Conservation (phyloP, 2,113 vertebrate species). For the Holacanthus passer region DNA sequence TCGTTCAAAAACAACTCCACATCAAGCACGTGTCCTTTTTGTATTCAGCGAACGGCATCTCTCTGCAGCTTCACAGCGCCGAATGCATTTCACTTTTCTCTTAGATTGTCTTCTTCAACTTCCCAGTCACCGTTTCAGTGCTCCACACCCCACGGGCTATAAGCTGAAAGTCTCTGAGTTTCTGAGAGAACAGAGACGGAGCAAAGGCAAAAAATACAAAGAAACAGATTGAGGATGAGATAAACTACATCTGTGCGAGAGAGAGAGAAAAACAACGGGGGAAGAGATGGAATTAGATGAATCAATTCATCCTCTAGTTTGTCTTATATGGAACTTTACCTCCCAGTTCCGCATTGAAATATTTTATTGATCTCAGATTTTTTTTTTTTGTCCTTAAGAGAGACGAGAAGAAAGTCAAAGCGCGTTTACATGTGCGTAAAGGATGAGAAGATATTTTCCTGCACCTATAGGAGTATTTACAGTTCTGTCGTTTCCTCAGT, state of each 20-base stretch:
- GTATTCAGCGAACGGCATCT: slow-evolving; percentile 19
- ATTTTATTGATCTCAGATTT: background rate
- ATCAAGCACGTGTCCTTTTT: background rate
- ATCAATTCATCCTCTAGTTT: slow-evolving; percentile 10
- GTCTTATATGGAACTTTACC: background rate
- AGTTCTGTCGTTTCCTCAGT: background rate
- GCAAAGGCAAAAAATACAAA: slow-evolving; percentile 2
- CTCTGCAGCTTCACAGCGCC: slow-evolving; percentile 18
- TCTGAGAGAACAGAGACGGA: background rate
- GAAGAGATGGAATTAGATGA: slow-evolving; percentile 20
- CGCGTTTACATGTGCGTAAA: background rate
- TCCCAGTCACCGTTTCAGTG: slow-evolving; percentile 22
- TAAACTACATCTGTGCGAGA: background rate
- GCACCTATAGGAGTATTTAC: background rate
- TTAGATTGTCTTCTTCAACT: slow-evolving; percentile 22
- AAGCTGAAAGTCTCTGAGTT: slow-evolving; percentile 1
- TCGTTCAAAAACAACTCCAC: background rate
- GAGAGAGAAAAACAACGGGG: slow-evolving; percentile 19
- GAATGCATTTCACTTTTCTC: slow-evolving; percentile 21
- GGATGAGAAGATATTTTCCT: background rate
- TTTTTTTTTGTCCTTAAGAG: background rate
- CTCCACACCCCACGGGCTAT: slow-evolving; percentile 17
- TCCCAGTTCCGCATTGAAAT: background rate
- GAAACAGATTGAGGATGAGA: background rate
- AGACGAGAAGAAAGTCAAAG: background rate